These are phyloP conservation scores for Pluvialis apricaria DNA, from an alignment of 2,113 vertebrate species.

Conservation along the genomic window DNA sequence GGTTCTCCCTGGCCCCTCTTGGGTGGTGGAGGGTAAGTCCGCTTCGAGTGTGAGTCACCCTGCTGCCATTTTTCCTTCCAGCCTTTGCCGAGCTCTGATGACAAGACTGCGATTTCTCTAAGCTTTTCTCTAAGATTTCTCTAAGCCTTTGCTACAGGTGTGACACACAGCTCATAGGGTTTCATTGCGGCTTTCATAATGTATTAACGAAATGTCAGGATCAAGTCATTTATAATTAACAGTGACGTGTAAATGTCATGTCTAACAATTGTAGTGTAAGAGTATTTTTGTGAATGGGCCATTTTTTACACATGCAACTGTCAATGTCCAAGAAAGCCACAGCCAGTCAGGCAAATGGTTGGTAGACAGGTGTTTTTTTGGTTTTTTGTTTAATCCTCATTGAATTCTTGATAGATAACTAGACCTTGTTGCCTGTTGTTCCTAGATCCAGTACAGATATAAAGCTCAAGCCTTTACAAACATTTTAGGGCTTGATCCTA, in stretches of 20 bases:
- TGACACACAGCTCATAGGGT: neutral
- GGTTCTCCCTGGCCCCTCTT: neutral
- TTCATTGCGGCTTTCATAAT: conserved; percentile 24
- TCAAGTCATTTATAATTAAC: conserved; percentile 31
- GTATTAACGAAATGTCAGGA: neutral
- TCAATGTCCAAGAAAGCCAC: neutral
- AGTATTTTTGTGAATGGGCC: neutral
- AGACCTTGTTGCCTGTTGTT: neutral
- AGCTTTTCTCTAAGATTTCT: neutral
- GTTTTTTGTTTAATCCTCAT: neutral
- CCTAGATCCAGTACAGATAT: neutral
- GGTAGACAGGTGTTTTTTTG: neutral
- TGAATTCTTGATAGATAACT: neutral
- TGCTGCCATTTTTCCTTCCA: neutral
- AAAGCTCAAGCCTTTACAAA: neutral
- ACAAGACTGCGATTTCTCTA: neutral
- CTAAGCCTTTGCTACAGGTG: conserved; percentile 14
- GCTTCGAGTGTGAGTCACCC: neutral
- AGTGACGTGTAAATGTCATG: neutral
- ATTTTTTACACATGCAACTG: neutral
- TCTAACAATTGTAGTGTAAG: neutral
- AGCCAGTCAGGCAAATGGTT: neutral
- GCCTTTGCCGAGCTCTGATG: neutral
- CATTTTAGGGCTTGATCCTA: neutral
- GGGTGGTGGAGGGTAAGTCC: neutral